phyloP scores from a whole-genome alignment of 2,888 invertebrate genomes.

The Epinotia brunnichana region DNA sequence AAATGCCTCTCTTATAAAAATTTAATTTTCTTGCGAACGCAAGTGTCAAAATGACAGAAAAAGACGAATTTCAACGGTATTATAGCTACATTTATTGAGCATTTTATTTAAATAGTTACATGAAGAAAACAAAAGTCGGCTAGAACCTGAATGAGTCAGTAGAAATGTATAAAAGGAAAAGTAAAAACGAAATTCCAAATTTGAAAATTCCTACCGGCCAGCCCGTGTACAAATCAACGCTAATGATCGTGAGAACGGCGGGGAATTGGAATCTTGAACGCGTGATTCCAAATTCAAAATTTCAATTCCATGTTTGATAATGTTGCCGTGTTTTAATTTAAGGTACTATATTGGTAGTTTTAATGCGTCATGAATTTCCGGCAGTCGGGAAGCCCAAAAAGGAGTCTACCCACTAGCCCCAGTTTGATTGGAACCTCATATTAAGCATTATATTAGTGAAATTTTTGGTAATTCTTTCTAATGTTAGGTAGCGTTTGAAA shows the following conservation, averaged over 20 bases:
- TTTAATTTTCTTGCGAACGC: too few species aligned
- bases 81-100: too few species aligned
- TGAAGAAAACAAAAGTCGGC: background rate
- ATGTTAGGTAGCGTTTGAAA: background rate
- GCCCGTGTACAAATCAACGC: slow-evolving; percentile 38
- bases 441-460: background rate
- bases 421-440: background rate
- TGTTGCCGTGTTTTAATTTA: slow-evolving; percentile 39
- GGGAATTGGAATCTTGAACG: slow-evolving; percentile 43
- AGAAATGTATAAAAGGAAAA: slow-evolving; percentile 21
- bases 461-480: background rate
- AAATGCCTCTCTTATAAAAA: too few species aligned
- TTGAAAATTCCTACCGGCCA: slow-evolving; percentile 40
- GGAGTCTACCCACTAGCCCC: too few species aligned
- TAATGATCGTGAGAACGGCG: slow-evolving; percentile 47
- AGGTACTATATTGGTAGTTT: slow-evolving; percentile 23
- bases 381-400: too few species aligned
- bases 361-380: too few species aligned
- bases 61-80: too few species aligned
- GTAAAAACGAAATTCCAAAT: slow-evolving; percentile 34
- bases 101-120: background rate
- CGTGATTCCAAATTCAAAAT: slow-evolving; percentile 45
- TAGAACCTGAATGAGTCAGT: background rate
- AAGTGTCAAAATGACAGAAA: too few species aligned
- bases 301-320: slow-evolving; percentile 30